Conservation (phyloP, 1,140 invertebrate genomes). For the Cotesia chilonis region DNA sequence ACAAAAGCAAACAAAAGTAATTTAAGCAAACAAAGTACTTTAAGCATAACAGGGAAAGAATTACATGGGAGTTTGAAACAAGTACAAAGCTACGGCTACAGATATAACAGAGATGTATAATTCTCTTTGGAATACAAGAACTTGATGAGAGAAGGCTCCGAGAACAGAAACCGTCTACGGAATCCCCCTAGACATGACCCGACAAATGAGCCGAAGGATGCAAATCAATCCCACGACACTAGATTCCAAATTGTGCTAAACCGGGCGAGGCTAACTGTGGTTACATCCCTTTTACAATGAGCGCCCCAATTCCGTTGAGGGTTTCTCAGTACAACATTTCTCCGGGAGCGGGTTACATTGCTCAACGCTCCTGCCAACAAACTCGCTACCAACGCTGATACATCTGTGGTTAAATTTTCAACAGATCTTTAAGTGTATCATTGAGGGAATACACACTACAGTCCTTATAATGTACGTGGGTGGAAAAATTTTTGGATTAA, state of each 20-base stretch:
- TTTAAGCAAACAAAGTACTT: no score
- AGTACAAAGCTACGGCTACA: no score
- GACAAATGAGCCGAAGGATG: constrained; percentile 62
- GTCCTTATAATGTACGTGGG: no score
- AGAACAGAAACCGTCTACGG: constrained; percentile 15
- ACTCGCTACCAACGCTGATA: not conserved
- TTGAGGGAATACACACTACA: no score
- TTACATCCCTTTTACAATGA: constrained; percentile 55
- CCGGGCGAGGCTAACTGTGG: constrained; percentile 51
- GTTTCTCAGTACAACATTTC: not conserved
- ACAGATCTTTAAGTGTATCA: no score
- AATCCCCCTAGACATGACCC: constrained; percentile 55
- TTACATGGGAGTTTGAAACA: no score
- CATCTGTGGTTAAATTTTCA: not conserved
- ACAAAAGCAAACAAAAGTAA: no score
- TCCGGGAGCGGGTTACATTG: not conserved
- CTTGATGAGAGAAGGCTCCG: constrained; percentile 26
- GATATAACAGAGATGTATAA: constrained; percentile 5
- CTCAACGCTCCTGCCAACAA: not conserved
- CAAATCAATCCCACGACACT: constrained; percentile 63
- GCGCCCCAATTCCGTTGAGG: not conserved
- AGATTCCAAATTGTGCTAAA: constrained; percentile 54
- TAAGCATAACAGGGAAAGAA: no score
- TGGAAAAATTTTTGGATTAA: no score
- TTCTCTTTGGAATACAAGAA: constrained; percentile 21